Base-by-base conservation (phyloP, 1,140 invertebrate genomes). In the Rhynchophorus ferrugineus region DNA sequence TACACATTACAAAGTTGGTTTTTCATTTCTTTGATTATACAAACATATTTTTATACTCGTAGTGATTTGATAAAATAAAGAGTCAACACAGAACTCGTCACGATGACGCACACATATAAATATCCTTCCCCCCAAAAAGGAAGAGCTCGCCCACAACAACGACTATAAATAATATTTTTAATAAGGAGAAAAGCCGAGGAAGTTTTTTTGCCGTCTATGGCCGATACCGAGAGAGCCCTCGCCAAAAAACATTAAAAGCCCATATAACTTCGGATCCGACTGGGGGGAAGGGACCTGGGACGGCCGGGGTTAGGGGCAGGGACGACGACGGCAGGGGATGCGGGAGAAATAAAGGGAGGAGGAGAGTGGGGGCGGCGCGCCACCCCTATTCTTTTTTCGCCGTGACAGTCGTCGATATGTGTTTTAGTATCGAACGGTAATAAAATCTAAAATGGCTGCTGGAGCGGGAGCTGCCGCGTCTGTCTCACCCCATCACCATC, bases 371-470 rank as follows among this genome's bases (percentile, higher is more conserved):
- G 24, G 5, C 24, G 5, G 37, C 18, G 45, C 46, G 49, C 49
- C 44, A 35, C 38, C 52, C 45, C 13, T 54, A 38, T 38, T 11
- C 18, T 20, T 21, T 41, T 22, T 48, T 42, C 29, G 21, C 17
- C 21, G 44, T 37, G 52, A 54, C 45, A 54, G 45, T 43, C 59
- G 49, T 61, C 59, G 57, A 61, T 61, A 66, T 66, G 61, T 66
- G 65, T 66, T 66, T 66, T 66, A 65, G 63, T 67, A 67, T 67
- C 65, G 65, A 67, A 67, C 65, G 62, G 65, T 64, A 64, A 67
- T 67, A 67, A 67, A 67, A 66, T 65, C 65, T 66, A 66, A 66
- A 66, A 66, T 66, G 65, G 65, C 65, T 61, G 65, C 65, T 57
- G 57, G 56, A 57, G 57, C 58, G 56, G 60, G 61, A 61, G 62